These are phyloP conservation scores for Saccopteryx leptura DNA, from an alignment of 2,113 vertebrate genomes.

Conservation along the genomic window DNA sequence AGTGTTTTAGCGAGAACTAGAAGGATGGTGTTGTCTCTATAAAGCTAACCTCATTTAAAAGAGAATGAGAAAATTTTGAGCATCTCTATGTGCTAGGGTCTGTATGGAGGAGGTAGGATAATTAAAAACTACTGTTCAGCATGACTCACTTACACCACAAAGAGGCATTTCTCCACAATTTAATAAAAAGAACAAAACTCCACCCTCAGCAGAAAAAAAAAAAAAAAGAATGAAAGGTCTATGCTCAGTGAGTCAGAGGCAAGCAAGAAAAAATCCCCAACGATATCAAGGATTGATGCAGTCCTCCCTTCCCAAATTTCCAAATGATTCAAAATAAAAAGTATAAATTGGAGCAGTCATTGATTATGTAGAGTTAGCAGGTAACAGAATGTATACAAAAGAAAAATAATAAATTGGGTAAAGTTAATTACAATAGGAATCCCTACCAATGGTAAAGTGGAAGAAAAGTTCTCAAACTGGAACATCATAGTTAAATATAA, in stretches of 20 bases:
- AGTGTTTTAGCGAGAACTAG: not conserved
- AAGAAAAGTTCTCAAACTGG: constrained; percentile 9
- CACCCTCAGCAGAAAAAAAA: not conserved
- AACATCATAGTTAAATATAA: not conserved
- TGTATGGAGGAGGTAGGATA: not conserved
- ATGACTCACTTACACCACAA: not conserved
- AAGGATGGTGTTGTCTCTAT: not conserved
- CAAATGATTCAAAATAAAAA: constrained; percentile 7
- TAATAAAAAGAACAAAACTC: constrained; percentile 19
- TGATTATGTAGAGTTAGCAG: not conserved
- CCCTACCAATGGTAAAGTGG: not conserved
- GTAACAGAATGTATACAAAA: constrained; percentile 21
- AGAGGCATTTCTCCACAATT: constrained; percentile 25
- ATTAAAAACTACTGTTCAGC: not conserved
- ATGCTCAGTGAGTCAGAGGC: not conserved
- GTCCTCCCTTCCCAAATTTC: not conserved
- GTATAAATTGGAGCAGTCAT: not conserved
- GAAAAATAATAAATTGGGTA: constrained; percentile 10
- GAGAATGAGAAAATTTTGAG: not conserved
- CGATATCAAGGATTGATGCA: not conserved
- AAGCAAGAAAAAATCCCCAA: not conserved
- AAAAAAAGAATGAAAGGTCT: not conserved
- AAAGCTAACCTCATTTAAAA: not conserved
- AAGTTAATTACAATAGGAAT: constrained; percentile 15
- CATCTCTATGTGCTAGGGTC: not conserved